These are phyloP conservation scores for Tenrec ecaudatus DNA, from an alignment of 2,113 vertebrate genomes.

Conservation along the genomic window DNA sequence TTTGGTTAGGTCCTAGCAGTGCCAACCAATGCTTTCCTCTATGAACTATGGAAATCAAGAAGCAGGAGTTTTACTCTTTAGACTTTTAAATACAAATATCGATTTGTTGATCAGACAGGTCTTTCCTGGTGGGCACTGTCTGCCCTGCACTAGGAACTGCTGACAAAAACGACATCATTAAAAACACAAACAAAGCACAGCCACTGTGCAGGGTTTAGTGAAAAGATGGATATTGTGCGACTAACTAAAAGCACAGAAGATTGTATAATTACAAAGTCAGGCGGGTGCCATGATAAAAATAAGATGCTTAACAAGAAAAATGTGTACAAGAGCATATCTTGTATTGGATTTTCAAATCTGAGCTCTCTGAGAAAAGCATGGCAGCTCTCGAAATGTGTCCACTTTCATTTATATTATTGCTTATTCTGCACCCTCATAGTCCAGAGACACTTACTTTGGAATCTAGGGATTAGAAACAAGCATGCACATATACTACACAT, in stretches of 20 bases:
- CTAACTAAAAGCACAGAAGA: not conserved
- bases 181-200: too few relatives aligned
- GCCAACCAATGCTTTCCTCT: not conserved
- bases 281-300: not conserved
- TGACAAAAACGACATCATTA: too few relatives aligned
- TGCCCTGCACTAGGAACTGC: not conserved
- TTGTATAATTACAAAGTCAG: not conserved
- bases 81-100: not conserved
- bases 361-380: not conserved
- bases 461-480: not conserved
- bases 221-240: not conserved
- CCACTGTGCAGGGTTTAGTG: not conserved
- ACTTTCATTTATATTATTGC: not conserved
- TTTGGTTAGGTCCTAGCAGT: slow-evolving; percentile 12
- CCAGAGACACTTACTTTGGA: slow-evolving; percentile 16
- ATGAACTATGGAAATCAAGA: slow-evolving; percentile 2
- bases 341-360: not conserved
- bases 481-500: not conserved
- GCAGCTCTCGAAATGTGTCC: not conserved
- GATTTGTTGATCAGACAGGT: slow-evolving; percentile 3
- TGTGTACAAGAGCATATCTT: not conserved
- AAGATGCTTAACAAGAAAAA: not conserved
- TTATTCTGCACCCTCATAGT: slow-evolving; percentile 17
- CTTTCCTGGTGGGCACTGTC: not conserved
- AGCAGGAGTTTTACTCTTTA: not conserved